These are phyloP conservation scores for Heliornis fulica DNA, from an alignment of 2,113 vertebrate genomes.

Conservation along the genomic window DNA sequence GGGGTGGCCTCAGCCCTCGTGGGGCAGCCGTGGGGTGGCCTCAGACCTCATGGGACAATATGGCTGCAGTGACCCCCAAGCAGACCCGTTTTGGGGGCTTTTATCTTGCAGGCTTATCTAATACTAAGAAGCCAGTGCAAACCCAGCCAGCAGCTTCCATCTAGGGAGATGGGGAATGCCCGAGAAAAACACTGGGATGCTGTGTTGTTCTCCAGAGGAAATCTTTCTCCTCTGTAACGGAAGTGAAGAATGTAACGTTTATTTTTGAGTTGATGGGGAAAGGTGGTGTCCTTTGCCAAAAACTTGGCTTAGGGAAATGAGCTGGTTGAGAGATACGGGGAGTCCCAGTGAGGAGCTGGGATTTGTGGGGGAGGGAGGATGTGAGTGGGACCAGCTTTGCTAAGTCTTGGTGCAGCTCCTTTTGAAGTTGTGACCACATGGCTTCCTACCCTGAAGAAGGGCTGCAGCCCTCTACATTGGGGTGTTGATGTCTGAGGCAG, in stretches of 20 bases:
- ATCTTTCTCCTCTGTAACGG: not conserved
- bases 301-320: not conserved
- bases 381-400: not conserved
- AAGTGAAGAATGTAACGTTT: not conserved
- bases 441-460: not conserved
- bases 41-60: too few relatives aligned
- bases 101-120: fast-evolving
- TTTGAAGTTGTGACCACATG: not conserved
- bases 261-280: not conserved
- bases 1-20: too few relatives aligned
- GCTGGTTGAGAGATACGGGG: fast-evolving
- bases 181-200: not conserved
- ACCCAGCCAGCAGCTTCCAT: not conserved
- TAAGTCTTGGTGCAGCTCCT: not conserved
- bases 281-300: not conserved
- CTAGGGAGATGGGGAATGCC: not conserved
- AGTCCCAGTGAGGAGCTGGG: not conserved
- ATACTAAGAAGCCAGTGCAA: fast-evolving
- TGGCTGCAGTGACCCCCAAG: not conserved
- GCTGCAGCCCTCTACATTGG: not conserved
- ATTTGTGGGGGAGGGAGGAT: not conserved
- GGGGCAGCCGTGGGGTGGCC: too few relatives aligned
- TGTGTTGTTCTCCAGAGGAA: not conserved
- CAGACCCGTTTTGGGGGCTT: not conserved
- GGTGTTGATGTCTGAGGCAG: not conserved